Evolutionary conservation across 1,140 invertebrate genomes (phyloP), one percentile per base, ranked within the genome.

Genomic region (Eurosta solidaginis): DNA sequence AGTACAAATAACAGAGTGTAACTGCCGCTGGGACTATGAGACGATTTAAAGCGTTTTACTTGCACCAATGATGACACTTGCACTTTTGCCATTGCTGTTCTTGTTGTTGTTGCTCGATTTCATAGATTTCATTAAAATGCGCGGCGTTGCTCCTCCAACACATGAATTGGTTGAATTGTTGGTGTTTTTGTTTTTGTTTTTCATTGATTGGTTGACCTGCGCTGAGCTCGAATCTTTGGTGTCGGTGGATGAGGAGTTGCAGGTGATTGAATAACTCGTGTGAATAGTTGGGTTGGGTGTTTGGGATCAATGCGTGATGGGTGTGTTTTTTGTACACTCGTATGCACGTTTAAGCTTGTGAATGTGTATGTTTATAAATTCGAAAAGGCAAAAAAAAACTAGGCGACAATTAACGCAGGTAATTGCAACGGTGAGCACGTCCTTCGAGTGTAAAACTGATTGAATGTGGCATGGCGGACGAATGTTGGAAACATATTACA

Each of bases 41-140:
- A 29, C 27, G 33, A 6, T 29, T 22, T 20, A 40, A 36, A 68
- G n/a, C 59, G 59, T 17, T 68, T 42, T 40, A 20, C 59, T 68
- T 68, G n/a, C n/a, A n/a, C n/a, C n/a, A n/a, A n/a, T n/a, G n/a
- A n/a, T n/a, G n/a, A n/a, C n/a, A n/a, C n/a, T n/a, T n/a, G 59
- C 59, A 68, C 4, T 68, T 68, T 68, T 68, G 59, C 33, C 59
- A 36, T n/a, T n/a, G n/a, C 59, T 33, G 12, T 68, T 22, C n/a
- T 40, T 68, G 59, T 40, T 40, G 33, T 29, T 68, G 59, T n/a
- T n/a, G n/a, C n/a, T n/a, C n/a, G n/a, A n/a, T n/a, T n/a, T n/a
- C n/a, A n/a, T n/a, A n/a, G 59, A 68, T 42, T 68, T 68, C 59
- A 68, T 68, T 68, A 68, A 68, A 68, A 68, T 68, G 59, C 59